Evolutionary conservation across 2,113 vertebrate genomes (phyloP).

Genomic region (Elaphurus davidianus): DNA sequence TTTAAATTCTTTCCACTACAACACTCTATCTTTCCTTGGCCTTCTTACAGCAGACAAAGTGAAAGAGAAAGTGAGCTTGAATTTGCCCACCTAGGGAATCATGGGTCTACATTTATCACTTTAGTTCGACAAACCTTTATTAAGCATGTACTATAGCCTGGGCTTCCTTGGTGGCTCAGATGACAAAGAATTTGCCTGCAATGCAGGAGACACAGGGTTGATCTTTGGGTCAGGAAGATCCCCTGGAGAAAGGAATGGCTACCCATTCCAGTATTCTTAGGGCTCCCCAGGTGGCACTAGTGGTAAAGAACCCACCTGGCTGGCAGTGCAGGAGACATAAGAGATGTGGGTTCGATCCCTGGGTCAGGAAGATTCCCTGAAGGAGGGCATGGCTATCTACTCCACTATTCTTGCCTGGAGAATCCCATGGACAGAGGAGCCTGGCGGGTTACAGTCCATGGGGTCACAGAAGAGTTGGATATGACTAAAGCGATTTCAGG

Average conservation of each 20-base stretch:
- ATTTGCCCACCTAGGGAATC: neutral
- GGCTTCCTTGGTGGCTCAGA: neutral
- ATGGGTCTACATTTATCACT: neutral
- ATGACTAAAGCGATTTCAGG: neutral
- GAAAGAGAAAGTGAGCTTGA: neutral
- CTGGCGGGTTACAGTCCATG: neutral
- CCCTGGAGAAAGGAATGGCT: neutral
- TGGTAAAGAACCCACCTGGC: neutral
- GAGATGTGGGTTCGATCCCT: neutral
- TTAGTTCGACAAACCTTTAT: neutral
- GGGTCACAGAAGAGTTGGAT: neutral
- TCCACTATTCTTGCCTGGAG: neutral
- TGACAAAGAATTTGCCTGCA: neutral
- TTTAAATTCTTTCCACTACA: neutral
- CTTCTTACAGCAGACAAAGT: neutral
- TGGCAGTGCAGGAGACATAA: neutral
- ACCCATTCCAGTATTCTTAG: neutral
- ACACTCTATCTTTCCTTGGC: neutral
- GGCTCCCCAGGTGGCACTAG: neutral
- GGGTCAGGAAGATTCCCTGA: neutral
- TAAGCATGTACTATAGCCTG: neutral
- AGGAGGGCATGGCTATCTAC: neutral
- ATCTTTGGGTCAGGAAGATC: neutral
- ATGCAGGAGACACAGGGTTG: neutral
- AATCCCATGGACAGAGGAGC: neutral